A percentile compares a stretch with the other conserved stretches of the same genome.
Evolutionary conservation across 1,140 invertebrate genomes (phyloP).

Genomic region (Anadara kagoshimensis): DNA sequence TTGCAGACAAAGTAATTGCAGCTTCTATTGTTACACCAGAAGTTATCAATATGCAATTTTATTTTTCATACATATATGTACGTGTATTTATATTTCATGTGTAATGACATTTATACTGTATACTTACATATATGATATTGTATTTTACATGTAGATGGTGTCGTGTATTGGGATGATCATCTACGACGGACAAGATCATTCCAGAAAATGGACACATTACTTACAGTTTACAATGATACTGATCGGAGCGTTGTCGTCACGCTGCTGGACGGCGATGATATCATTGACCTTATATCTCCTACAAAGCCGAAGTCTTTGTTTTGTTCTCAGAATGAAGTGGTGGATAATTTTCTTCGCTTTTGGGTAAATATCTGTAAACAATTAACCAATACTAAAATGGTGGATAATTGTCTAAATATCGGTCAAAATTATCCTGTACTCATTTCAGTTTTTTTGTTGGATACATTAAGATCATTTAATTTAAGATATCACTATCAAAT

Average conservation of each 20-base stretch:
- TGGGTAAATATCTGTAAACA: conserved; percentile 79
- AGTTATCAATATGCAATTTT: too few relatives aligned
- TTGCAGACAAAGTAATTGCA: background rate
- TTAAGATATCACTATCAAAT: too few relatives aligned
- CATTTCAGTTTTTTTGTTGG: too few relatives aligned
- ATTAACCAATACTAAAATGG: too few relatives aligned
- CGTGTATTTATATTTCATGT: too few relatives aligned
- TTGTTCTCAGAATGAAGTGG: conserved; percentile 83
- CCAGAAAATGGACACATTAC: conserved; percentile 77
- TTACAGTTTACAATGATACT: conserved; percentile 84
- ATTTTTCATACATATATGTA: too few relatives aligned
- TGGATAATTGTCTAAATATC: too few relatives aligned
- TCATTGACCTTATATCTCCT: conserved; percentile 87
- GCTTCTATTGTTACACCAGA: background rate
- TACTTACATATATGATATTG: background rate
- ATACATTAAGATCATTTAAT: too few relatives aligned
- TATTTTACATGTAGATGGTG: conserved; percentile 73
- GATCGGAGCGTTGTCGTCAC: conserved; percentile 83
- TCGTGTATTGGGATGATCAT: conserved; percentile 82
- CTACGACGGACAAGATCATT: conserved; percentile 76
- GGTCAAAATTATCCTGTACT: too few relatives aligned
- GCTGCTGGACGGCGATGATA: conserved; percentile 88
- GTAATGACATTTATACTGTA: background rate
- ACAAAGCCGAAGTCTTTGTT: conserved; percentile 86
- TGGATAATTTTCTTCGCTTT: conserved; percentile 84